Conservation (phyloP, 1,140 invertebrate genomes). For the Meloidogyne exigua region DNA sequence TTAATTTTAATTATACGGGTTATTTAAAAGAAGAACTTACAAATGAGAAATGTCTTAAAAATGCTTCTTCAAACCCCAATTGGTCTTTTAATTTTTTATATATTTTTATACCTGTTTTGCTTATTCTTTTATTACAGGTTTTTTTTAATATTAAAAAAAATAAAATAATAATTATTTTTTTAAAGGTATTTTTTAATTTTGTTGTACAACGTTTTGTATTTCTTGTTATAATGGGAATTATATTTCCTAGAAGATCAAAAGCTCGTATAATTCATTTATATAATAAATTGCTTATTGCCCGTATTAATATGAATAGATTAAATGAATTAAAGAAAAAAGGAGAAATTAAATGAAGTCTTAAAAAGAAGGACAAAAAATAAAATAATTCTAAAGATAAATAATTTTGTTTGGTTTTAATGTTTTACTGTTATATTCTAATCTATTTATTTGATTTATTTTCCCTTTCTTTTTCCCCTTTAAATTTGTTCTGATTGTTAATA, state of each 20-base stretch:
- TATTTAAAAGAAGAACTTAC: slow-evolving; percentile 12
- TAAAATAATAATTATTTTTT: neutral
- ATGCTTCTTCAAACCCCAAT: neutral
- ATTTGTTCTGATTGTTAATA: neutral
- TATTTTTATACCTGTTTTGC: slow-evolving; percentile 10
- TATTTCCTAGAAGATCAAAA: slow-evolving; percentile 26
- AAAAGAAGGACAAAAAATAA: neutral
- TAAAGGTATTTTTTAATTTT: slow-evolving; percentile 29
- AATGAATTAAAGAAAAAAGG: neutral
- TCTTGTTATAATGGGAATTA: slow-evolving; percentile 19
- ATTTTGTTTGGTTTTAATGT: too few species aligned
- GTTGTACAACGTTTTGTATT: slow-evolving; percentile 22
- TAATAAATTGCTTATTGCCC: slow-evolving; percentile 25
- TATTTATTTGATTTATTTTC: neutral
- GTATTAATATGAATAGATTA: slow-evolving; percentile 5
- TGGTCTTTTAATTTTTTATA: slow-evolving; percentile 3
- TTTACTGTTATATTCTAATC: neutral
- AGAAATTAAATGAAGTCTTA: neutral
- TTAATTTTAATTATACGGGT: slow-evolving; percentile 25
- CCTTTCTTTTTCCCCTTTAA: neutral
- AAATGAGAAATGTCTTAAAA: slow-evolving; percentile 16
- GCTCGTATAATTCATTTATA: slow-evolving; percentile 31
- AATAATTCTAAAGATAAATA: neutral
- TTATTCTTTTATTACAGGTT: slow-evolving; percentile 19
- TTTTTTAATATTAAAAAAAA: neutral